Evolutionary conservation across 1,140 invertebrate genomes (phyloP), one percentile per base, ranked within the genome.

Genomic region (Gonioctena quinquepunctata): DNA sequence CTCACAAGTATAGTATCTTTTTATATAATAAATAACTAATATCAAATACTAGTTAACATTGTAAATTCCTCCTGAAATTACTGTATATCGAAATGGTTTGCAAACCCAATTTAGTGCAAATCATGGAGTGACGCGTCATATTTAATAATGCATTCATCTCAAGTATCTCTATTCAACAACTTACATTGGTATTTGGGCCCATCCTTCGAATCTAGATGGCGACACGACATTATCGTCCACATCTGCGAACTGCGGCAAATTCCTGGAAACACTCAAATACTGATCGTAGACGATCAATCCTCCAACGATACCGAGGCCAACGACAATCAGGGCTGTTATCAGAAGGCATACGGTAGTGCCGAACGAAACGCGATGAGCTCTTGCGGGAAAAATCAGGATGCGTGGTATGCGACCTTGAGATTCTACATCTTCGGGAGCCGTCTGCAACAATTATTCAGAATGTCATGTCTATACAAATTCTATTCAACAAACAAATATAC

Each of bases 221-320:
- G 33, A n/a, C 13, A 42, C 33, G 16, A n/a, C 11, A 13, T 11
- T 0, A 13, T 42, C 33, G 3, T 42, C 11, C 61, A 60, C 49
- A 71, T 11, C 49, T 19, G 13, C 18, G 11, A 2, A 22, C 19
- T 26, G 63, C 33, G 33, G 33, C 33, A 42, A 62, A 22, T 52
- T 50, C 26, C 33, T 78, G 89, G 92, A 86, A 28, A 85, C 83
- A 27, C 88, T 87, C 1, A 89, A 84, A 80, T 93, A 92, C 65
- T 93, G 88, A n/a, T 88, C 88, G 82, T 94, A 95, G 21, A 96
- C 84, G 76, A 91, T 91, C 48, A 92, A 86, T 13, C 93, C 93
- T 22, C 90, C 90, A 60, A 93, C 86, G 26, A 95, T 89, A 4
- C 92, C 92, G 75, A 92, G 87, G 52, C 91, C 87, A 77, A 94